Conservation (phyloP, 2,888 invertebrate genomes). For the Penaeus monodon region DNA sequence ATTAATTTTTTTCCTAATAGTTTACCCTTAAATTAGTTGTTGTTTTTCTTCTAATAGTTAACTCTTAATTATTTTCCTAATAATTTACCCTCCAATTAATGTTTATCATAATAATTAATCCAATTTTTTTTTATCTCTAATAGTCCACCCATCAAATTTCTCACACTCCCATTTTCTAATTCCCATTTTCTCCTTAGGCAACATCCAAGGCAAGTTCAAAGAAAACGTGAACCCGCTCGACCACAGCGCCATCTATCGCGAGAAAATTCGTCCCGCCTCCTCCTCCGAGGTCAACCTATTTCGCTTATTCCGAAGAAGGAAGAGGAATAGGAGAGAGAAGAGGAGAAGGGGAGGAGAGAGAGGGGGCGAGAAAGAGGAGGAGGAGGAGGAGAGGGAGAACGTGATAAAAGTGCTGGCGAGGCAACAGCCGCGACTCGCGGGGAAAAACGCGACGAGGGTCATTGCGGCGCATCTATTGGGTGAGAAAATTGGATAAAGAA, state of each 20-base stretch:
- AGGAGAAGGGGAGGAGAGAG: background rate
- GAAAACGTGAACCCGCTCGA: constrained; percentile 54
- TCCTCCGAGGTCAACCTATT: no score
- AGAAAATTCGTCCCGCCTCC: background rate
- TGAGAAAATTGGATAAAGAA: constrained; percentile 9
- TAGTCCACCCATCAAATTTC: no score
- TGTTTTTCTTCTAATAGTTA: no score
- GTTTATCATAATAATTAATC: no score
- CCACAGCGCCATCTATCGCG: constrained; percentile 56
- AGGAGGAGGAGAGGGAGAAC: constrained; percentile 1
- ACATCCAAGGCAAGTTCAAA: constrained; percentile 45
- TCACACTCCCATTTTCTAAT: no score
- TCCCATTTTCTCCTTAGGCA: constrained; percentile 37
- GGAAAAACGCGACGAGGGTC: constrained; percentile 54
- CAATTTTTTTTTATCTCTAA: no score
- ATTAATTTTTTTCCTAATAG: no score
- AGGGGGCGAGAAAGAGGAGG: background rate
- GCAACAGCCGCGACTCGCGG: constrained; percentile 47
- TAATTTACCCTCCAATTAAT: no score
- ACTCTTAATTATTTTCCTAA: no score
- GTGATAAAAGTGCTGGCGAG: constrained; percentile 49
- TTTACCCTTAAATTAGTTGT: no score
- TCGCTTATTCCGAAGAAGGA: no score
- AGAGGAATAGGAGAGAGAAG: background rate
- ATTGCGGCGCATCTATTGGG: constrained; percentile 61